phyloP scores from a whole-genome alignment of 2,113 vertebrate species.

The Dendrocopos noguchii region DNA sequence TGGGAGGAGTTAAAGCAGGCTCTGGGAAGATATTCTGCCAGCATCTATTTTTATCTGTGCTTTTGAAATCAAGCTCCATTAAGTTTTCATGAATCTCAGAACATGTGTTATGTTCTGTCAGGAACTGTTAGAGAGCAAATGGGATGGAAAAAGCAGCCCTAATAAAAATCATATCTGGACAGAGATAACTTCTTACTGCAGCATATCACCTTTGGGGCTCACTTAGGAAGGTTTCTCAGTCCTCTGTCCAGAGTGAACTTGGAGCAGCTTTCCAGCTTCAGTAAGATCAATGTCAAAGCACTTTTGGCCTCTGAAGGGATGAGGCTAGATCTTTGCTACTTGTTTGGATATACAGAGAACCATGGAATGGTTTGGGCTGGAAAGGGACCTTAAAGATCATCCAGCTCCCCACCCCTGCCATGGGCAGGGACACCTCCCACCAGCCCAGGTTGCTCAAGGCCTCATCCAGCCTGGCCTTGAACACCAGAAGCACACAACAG shows the following conservation, averaged over 20 bases:
- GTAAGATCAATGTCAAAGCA: background rate
- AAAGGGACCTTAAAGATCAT: too few relatives aligned
- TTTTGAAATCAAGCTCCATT: conserved; percentile 64
- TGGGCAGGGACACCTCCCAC: too few relatives aligned
- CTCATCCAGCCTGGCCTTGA: too few relatives aligned
- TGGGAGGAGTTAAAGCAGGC: conserved; percentile 34
- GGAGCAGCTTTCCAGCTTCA: background rate
- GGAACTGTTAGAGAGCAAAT: conserved; percentile 50
- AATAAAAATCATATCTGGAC: background rate
- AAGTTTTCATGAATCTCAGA: conserved; percentile 64
- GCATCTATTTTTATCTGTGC: conserved; percentile 52
- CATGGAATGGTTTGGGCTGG: too few relatives aligned
- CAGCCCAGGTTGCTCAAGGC: too few relatives aligned
- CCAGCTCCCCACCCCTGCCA: too few relatives aligned
- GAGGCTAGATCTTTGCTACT: background rate
- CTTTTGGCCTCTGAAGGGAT: background rate
- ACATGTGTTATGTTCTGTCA: conserved; percentile 50
- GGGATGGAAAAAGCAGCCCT: background rate
- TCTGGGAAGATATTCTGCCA: conserved; percentile 26
- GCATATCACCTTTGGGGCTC: background rate
- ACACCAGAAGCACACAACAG: too few relatives aligned
- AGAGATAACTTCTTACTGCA: conserved; percentile 10
- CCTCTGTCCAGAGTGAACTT: background rate
- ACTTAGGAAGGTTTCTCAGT: background rate
- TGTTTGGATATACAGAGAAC: background rate